These are phyloP conservation scores for Enteromius anoplus DNA, from an alignment of 2,797 vertebrate species.

Conservation along the genomic window DNA sequence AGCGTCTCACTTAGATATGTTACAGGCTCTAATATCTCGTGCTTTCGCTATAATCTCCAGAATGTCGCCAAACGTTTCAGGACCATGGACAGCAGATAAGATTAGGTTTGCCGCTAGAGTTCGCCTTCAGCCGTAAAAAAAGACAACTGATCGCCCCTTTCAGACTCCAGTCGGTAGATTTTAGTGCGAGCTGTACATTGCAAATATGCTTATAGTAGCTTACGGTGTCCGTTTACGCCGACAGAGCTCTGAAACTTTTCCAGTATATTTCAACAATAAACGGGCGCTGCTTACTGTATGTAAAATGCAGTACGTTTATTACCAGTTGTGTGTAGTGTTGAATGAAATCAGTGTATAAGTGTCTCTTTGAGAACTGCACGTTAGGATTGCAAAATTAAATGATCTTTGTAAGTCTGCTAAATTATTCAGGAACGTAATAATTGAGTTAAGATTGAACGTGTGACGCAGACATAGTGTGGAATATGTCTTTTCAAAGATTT, in stretches of 20 bases:
- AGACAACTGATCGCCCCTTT: conserved; percentile 25
- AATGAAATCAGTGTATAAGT: background rate
- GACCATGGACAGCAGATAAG: conserved; percentile 74
- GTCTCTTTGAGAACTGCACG: background rate
- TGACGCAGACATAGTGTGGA: background rate
- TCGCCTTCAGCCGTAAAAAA: conserved; percentile 60
- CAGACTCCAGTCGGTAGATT: conserved; percentile 25
- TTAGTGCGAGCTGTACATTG: conserved; percentile 21
- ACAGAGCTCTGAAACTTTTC: conserved; percentile 37
- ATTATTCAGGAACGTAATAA: conserved; percentile 37
- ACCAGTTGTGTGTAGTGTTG: background rate
- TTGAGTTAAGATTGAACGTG: conserved; percentile 27
- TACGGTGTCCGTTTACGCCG: background rate
- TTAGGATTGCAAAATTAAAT: conserved; percentile 37
- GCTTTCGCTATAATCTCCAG: conserved; percentile 36
- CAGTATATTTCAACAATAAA: background rate
- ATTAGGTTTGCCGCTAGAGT: conserved; percentile 58
- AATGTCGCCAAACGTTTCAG: conserved; percentile 68
- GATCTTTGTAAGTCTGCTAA: conserved; percentile 10
- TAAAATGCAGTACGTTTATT: background rate
- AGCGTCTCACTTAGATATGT: background rate
- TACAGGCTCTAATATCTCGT: conserved; percentile 18
- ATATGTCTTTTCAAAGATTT: background rate
- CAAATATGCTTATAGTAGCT: conserved; percentile 3
- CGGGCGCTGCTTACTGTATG: background rate